phyloP scores from a whole-genome alignment of 2,797 vertebrate species.

The Smutsia gigantea region DNA sequence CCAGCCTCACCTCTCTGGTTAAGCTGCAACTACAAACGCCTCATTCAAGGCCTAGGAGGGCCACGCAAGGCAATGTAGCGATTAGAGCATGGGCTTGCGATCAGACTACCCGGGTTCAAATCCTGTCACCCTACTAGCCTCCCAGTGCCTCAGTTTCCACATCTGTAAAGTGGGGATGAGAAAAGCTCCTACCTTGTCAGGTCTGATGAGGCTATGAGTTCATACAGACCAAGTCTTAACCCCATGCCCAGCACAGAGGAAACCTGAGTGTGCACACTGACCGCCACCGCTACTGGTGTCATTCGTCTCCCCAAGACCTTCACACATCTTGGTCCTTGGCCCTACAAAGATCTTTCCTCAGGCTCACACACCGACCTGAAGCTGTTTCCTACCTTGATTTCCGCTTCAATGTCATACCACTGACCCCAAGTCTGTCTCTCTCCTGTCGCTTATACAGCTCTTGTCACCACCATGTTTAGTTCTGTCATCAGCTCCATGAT shows the following conservation, averaged over 20 bases:
- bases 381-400: not conserved
- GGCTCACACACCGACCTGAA: not conserved
- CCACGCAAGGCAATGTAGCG: not conserved
- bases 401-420: not conserved
- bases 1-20: not conserved
- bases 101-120: not conserved
- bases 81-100: no score
- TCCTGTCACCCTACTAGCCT: not conserved
- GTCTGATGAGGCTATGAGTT: not conserved
- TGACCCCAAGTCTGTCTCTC: not conserved
- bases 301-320: not conserved
- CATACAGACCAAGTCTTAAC: not conserved
- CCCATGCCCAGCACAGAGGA: fast-evolving
- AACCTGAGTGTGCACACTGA: fast-evolving
- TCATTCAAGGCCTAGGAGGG: not conserved
- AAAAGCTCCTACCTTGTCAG: not conserved
- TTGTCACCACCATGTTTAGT: not conserved
- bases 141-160: not conserved
- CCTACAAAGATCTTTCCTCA: not conserved
- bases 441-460: not conserved
- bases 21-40: not conserved
- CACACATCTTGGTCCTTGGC: not conserved
- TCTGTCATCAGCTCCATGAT: not conserved
- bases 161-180: not conserved
- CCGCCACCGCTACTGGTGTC: no score